Evolutionary conservation across 1,140 invertebrate genomes (phyloP), one percentile per base, ranked within the genome.

Genomic region (Parasteatoda tepidariorum): DNA sequence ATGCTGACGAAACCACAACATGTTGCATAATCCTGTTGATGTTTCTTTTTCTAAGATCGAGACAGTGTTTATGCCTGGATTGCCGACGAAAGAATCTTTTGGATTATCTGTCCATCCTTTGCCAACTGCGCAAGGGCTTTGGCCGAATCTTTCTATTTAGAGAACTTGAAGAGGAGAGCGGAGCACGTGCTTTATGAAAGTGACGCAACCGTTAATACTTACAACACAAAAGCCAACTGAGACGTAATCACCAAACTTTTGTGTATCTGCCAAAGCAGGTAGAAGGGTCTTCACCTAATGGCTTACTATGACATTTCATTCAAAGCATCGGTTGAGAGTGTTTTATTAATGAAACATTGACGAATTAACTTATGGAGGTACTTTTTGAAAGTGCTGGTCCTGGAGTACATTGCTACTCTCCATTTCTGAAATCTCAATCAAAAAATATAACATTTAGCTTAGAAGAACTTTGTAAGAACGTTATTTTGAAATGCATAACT

Each of bases 391-490:
- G 59, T n/a, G 33, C 74, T 5, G 83, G 68, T 48, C 75, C 83
- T 30, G 85, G 85, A 24, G 83, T 84, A 0, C 85, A 85, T 31
- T 71, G 74, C 34, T 85, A 85, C 38, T 83, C 70, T 24, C 85
- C 85, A 30, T 85, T 85, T 76, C 48, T 13, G 2, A 64, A 68
- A 30, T 55, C 24, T 11, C 5, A 66, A 2, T 11, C 15, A 0
- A 22, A 3, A 15, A 2, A 26, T 22, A 3, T 55, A 18, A 31
- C 15, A 22, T 38, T 41, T 6, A 70, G 38, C 18, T 31, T 85
- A 0, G 64, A 81, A 34, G 68, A 84, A 24, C 59, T 71, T 7
- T 85, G 85, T 26, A 85, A 81, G 66, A 67, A 54, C 13, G 54
- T 28, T 6, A 84, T 85, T 28, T 70, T 85, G 38, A 75, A 67